Percentiles rank a stretch among this genome's conserved stretches.
These are phyloP conservation scores for Dasypolia templi DNA, from an alignment of 2,888 invertebrate genomes.

Conservation along the genomic window DNA sequence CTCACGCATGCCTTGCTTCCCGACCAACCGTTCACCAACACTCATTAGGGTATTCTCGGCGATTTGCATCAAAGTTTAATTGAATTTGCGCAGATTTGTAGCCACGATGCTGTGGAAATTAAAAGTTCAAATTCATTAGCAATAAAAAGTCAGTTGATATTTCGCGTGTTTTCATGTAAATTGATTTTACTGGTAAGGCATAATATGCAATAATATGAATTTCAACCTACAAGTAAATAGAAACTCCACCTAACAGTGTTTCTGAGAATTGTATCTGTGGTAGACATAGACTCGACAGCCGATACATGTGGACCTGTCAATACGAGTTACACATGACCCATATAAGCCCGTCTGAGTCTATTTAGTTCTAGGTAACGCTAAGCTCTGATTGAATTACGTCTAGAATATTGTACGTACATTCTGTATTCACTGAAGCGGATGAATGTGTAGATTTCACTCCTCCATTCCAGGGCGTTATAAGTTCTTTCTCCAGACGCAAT, in stretches of 20 bases:
- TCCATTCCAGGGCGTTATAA: neutral
- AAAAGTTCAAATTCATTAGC: slow-evolving; percentile 18
- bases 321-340: neutral
- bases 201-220: neutral
- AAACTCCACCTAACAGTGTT: neutral
- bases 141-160: slow-evolving; percentile 7
- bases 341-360: neutral
- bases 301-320: neutral
- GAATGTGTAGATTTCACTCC: neutral
- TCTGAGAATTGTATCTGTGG: neutral
- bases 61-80: slow-evolving; percentile 58
- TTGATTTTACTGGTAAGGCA: neutral
- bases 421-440: neutral
- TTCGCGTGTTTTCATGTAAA: neutral
- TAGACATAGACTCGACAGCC: neutral
- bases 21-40: slow-evolving; percentile 74
- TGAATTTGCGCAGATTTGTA: slow-evolving; percentile 53
- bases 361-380: neutral
- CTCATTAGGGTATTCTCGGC: slow-evolving; percentile 72
- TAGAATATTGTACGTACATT: neutral
- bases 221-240: neutral
- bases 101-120: slow-evolving; percentile 10
- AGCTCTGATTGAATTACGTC: neutral
- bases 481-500: neutral
- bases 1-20: slow-evolving; percentile 85